Evolutionary conservation across 2,113 vertebrate species (phyloP).

Genomic region (Labeo rohita): DNA sequence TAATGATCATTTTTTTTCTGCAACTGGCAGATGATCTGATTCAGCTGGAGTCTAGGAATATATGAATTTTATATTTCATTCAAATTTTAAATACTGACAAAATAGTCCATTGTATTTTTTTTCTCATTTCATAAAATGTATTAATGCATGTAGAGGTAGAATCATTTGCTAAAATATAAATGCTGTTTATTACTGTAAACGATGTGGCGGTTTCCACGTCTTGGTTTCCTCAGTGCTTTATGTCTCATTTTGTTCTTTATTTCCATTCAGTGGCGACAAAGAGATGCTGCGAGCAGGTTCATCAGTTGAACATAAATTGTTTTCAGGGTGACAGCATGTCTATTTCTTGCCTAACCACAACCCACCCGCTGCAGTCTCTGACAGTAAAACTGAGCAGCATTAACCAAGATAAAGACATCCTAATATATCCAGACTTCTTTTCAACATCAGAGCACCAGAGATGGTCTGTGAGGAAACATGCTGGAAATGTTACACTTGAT

Average conservation of each 20-base stretch:
- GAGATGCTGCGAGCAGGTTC: neutral
- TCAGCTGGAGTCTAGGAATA: too few species aligned
- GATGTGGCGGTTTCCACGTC: neutral
- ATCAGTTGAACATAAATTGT: neutral
- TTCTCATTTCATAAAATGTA: too few species aligned
- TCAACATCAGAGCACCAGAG: neutral
- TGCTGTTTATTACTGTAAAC: neutral
- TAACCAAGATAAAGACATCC: neutral
- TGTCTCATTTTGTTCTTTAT: neutral
- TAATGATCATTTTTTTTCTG: too few species aligned
- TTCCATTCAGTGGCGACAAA: neutral
- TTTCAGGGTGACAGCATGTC: neutral
- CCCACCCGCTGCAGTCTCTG: neutral
- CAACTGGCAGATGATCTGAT: too few species aligned
- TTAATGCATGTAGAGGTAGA: neutral
- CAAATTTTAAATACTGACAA: too few species aligned
- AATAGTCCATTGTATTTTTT: too few species aligned
- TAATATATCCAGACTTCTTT: neutral
- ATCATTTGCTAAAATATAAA: neutral
- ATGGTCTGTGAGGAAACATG: neutral
- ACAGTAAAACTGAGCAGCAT: neutral
- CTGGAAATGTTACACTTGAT: neutral
- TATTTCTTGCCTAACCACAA: conserved; percentile 4
- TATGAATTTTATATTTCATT: too few species aligned
- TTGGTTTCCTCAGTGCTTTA: neutral